phyloP scores from a whole-genome alignment of 2,888 invertebrate species.

The Bellardia pandia region DNA sequence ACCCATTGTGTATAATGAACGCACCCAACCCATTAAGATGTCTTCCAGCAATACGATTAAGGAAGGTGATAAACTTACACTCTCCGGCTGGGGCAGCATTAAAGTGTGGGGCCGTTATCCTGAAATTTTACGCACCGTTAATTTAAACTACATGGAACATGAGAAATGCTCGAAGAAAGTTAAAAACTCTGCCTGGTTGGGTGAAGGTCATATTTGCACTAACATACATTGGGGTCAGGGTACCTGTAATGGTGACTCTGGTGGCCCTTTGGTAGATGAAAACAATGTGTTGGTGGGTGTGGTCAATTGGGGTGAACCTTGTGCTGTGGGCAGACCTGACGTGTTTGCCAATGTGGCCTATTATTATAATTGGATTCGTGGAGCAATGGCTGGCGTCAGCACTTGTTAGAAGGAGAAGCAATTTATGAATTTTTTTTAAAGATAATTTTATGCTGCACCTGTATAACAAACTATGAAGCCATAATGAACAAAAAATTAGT shows the following conservation, averaged over 20 bases:
- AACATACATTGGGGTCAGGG: conserved; percentile 86
- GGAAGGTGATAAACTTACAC: conserved; percentile 84
- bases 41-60: conserved; percentile 85
- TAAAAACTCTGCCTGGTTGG: conserved; percentile 85
- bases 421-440: neutral
- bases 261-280: conserved; percentile 81
- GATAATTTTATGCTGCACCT: neutral
- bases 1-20: conserved; percentile 85
- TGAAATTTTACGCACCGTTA: conserved; percentile 85
- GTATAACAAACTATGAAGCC: conserved; percentile 5
- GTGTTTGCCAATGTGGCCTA: conserved; percentile 81
- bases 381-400: conserved; percentile 73
- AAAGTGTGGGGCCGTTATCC: conserved; percentile 84
- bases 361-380: conserved; percentile 80
- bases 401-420: conserved; percentile 73
- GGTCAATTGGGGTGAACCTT: conserved; percentile 84
- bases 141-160: conserved; percentile 85
- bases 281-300: conserved; percentile 79
- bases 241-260: conserved; percentile 81
- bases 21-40: conserved; percentile 86
- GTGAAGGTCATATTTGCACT: conserved; percentile 86
- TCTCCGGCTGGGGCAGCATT: conserved; percentile 88
- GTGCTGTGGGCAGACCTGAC: conserved; percentile 82
- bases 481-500: conserved; percentile 59
- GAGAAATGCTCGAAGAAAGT: conserved; percentile 83